Base-by-base conservation (phyloP, 2,888 invertebrate genomes). In the Homarus gammarus region DNA sequence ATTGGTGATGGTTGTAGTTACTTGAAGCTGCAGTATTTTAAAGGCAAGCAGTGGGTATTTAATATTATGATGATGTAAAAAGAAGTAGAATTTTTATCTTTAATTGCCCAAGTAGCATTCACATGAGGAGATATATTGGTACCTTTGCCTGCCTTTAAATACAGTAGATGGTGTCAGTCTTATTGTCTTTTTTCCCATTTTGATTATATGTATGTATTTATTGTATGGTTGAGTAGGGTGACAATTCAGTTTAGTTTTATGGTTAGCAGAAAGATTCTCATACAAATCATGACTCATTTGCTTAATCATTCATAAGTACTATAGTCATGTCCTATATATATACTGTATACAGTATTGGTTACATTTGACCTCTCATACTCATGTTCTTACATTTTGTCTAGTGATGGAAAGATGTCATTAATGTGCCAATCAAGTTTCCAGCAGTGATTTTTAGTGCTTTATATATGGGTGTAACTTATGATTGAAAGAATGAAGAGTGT, bases 171-270 rank as follows among this genome's bases (percentile, higher is more conserved):
- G 86, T 70, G 61, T 44, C 70, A 68, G 44, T 40, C 49, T 22
- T 64, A 27, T 38, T 33, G 38, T 44, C 33, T 51, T 51, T 56
- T 79, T 79, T 56, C 36, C 40, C 38, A 64, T 82, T 56, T 82
- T 61, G 68, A 64, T 36, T 49, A 56, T 79, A 68, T 18, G 40
- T 73, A 51, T 73, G 36, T 31, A 27, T 83, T 64, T 36, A 70
- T 38, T 83, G 82, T 70, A 70, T 83, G 75, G n/a, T 27, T 75
- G 82, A 83, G 70, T 44, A 31, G 27, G 38, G 68, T 27, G 27
- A 64, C n/a, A 83, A 68, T 70, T 70, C 27, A 83, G 18, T 83
- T 56, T 83, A 83, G 82, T 83, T 64, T 44, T 33, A 78, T n/a
- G 78, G 6, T n/a, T 40, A 68, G 70, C 36, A 70, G 44, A 68